Percentiles rank a stretch among this genome's conserved stretches.
Evolutionary conservation across 2,797 vertebrate species (phyloP).

Genomic region (Fistularia tabacaria): DNA sequence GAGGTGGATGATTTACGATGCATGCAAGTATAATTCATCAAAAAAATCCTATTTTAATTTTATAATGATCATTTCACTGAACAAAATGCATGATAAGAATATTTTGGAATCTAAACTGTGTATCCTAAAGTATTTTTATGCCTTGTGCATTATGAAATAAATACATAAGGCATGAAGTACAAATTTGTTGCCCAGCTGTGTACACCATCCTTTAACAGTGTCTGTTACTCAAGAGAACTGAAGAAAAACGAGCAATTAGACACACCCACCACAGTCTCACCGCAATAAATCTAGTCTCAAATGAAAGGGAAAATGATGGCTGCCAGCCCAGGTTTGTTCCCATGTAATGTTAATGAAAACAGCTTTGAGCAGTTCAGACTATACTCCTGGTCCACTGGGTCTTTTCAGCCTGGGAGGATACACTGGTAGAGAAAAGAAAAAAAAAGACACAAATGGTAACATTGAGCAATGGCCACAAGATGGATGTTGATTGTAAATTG

Average conservation of each 20-base stretch:
- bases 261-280: conserved; percentile 42
- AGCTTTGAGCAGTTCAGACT: conserved; percentile 31
- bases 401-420: conserved; percentile 3
- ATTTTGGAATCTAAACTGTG: no score
- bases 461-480: neutral
- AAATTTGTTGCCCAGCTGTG: conserved; percentile 18
- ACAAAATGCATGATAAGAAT: no score
- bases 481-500: no score
- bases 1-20: no score
- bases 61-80: no score
- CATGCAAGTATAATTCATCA: no score
- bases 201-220: conserved; percentile 8
- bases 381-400: conserved; percentile 15
- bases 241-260: conserved; percentile 62
- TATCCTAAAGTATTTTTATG: no score
- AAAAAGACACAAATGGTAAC: neutral
- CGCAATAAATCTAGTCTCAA: conserved; percentile 56
- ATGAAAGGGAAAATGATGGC: conserved; percentile 45
- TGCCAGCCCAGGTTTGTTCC: conserved; percentile 48
- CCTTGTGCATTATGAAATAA: neutral
- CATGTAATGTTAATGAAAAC: conserved; percentile 53
- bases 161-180: conserved; percentile 7
- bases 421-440: neutral
- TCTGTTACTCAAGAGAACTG: conserved; percentile 36
- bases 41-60: no score